A percentile compares a stretch with the other conserved stretches of the same genome.
Conservation (phyloP, 2,113 vertebrate species). For the Ramphastos sulfuratus region DNA sequence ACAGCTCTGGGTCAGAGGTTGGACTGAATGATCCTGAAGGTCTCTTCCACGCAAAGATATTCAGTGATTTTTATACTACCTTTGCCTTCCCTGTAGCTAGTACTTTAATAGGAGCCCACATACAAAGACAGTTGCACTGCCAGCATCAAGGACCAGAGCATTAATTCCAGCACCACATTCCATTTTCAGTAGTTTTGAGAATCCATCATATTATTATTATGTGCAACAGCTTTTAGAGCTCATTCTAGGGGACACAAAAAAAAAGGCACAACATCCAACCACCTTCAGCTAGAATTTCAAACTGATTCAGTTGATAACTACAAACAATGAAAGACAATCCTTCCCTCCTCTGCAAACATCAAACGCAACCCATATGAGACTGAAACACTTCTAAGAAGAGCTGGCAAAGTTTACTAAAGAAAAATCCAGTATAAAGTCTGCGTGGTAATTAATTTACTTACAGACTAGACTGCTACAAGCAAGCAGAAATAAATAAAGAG, state of each 20-base stretch:
- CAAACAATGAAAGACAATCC: neutral
- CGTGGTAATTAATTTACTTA: neutral
- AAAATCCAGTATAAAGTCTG: neutral
- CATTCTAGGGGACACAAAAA: neutral
- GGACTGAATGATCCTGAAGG: too few relatives aligned
- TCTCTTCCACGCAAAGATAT: too few relatives aligned
- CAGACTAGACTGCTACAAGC: neutral
- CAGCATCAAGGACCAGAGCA: neutral
- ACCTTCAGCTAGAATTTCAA: neutral
- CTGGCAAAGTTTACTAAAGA: neutral
- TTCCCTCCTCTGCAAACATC: neutral
- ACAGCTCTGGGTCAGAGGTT: too few relatives aligned
- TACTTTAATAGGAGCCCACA: neutral
- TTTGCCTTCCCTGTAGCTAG: neutral
- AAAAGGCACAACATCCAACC: neutral
- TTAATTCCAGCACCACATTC: neutral
- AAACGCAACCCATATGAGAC: neutral
- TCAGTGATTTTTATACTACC: too few relatives aligned
- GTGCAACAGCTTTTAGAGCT: neutral
- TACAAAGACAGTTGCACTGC: fast-evolving
- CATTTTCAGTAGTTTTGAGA: neutral
- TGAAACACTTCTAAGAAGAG: neutral
- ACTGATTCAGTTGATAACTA: neutral
- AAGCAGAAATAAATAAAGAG: neutral
- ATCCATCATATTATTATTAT: neutral